Conservation (phyloP, 1,140 invertebrate genomes). For the Nasonia longicornis region DNA sequence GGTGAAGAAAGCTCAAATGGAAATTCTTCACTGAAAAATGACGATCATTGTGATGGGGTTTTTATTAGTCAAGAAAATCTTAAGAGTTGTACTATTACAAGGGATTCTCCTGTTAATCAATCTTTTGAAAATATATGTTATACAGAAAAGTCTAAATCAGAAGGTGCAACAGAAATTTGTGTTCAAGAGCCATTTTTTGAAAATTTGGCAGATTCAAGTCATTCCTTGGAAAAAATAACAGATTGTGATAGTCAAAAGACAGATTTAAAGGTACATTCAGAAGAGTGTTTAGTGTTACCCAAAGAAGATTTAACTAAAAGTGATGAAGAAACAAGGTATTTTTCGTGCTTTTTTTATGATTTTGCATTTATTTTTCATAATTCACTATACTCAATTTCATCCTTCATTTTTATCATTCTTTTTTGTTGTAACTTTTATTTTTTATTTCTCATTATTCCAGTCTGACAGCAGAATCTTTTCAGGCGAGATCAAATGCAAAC, state of each 20-base stretch:
- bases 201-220: conserved; percentile 15
- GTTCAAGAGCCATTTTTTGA: conserved; percentile 13
- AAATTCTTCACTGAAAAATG: conserved; percentile 51
- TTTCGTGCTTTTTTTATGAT: conserved; percentile 8
- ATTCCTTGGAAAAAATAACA: conserved; percentile 34
- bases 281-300: conserved; percentile 36
- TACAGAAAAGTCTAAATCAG: not conserved
- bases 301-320: conserved; percentile 47
- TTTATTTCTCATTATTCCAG: conserved; percentile 50
- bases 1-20: conserved; percentile 59
- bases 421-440: conserved; percentile 42
- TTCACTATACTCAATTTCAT: not conserved
- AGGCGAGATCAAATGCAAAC: conserved; percentile 47
- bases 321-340: conserved; percentile 56
- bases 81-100: conserved; percentile 16
- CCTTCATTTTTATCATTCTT: conserved; percentile 22
- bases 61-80: conserved; percentile 39
- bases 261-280: not conserved
- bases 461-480: conserved; percentile 52
- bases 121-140: not conserved
- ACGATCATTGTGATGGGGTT: conserved; percentile 41
- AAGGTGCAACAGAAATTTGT: not conserved
- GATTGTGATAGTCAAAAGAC: conserved; percentile 28
- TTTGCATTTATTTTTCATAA: conserved; percentile 2
- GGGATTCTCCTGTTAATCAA: conserved; percentile 20